Evolutionary conservation across 2,797 vertebrate genomes (phyloP), one percentile per base, ranked within the genome.

Genomic region (Chaetophractus vellerosus): DNA sequence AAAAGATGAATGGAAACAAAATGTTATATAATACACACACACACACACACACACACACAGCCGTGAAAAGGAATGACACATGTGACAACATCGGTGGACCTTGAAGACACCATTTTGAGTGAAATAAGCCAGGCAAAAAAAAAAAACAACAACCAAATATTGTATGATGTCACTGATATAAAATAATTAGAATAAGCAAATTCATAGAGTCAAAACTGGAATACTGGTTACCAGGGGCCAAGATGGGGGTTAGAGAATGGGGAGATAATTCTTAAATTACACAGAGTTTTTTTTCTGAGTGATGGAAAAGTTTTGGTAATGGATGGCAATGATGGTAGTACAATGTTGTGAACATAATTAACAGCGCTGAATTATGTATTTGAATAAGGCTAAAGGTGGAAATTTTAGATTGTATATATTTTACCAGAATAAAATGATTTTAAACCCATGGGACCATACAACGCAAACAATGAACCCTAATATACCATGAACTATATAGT

Each of bases 71-170:
- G 57, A 41, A 78, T 24, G 23, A 84, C 24, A 19, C 2, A 45
- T 45, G 15, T 55, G 57, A 45, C 26, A n/a, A 28, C 8, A 38
- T 5, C 18, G 36, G 11, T 52, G n/a, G 31, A 36, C n/a, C 91
- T 45, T n/a, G 52, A 83, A 92, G 83, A 79, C 84, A 26, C 5
- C 21, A 15, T 31, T 10, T 59, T 92, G 38, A 28, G 11, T 86
- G 36, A 82, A 84, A 93, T 26, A 50, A 91, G 31, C 5, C n/a
- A 52, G 78, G 36, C 24, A 74, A 5, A 33, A 64, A 90, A 88
- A 50, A 41, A 5, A n/a, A n/a, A n/a, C n/a, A n/a, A n/a, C n/a
- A n/a, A n/a, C n/a, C 10, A 16, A 1, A 0, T 2, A 24, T 23
- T 31, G 5, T 71, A 33, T 19, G 24, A 61, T 7, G 55, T 26